Evolutionary conservation across 2,888 invertebrate species (phyloP), one percentile per base, ranked within the genome.

Genomic region (Nomada fucata): DNA sequence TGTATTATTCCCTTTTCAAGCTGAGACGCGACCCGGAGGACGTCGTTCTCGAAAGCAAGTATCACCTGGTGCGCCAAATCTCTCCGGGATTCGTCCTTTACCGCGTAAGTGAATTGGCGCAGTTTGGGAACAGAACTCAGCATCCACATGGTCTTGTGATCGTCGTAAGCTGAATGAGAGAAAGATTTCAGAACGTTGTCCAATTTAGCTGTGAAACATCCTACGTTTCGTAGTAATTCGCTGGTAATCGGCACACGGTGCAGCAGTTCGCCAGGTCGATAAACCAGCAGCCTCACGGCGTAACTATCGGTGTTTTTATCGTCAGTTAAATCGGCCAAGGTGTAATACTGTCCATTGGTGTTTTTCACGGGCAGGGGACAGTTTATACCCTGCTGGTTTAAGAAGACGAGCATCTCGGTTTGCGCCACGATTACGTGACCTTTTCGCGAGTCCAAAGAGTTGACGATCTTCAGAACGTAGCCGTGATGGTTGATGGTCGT

Each of bases 381-480:
- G 11, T 93, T 94, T 15, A 97, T 94, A 3, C 95, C 94, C 47
- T 95, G 95, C 68, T 95, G 94, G 50, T 96, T 94, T 87, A 98
- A 94, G 92, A 95, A 96, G 52, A 96, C 93, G 95, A 98, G 95
- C 84, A 97, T 94, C 86, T 96, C 95, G 85, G 96, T 97, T 94
- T 98, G 97, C 0, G 96, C 97, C 78, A 97, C 97, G 10, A 97
- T 95, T 26, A 96, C 94, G 1, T 93, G 93, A 0, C 94, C 92
- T 64, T 97, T 96, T 89, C 95, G 94, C 0, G 98, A 97, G 93
- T 98, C 98, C 92, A 97, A 94, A 0, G 97, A 95, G 94, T 98
- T 98, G 88, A 97, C 95, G 67, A 98, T 95, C 95, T 98, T 98
- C 77, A 98, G 93, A 26, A 97, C 96, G 91, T 97, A 97, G 0